These are phyloP conservation scores for Lasioglossum morio DNA, from an alignment of 2,888 invertebrate species.

Conservation along the genomic window DNA sequence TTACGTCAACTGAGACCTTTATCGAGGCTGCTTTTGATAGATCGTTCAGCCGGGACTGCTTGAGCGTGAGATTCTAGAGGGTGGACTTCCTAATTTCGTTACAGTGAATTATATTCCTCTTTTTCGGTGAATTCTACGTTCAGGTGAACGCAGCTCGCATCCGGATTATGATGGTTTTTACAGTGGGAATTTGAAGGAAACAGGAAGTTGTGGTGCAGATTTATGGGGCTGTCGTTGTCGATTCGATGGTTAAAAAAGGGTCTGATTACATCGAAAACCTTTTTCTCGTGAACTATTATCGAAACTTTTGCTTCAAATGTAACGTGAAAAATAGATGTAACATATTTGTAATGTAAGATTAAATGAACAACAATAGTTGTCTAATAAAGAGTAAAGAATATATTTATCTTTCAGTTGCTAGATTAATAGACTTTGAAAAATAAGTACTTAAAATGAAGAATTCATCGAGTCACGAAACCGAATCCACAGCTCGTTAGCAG, in stretches of 20 bases:
- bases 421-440: not conserved
- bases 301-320: no score
- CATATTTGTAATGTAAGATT: not conserved
- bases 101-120: constrained; percentile 16
- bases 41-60: constrained; percentile 24
- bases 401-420: not conserved
- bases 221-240: constrained; percentile 38
- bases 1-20: constrained; percentile 24
- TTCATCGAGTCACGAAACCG: constrained; percentile 34
- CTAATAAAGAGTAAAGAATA: not conserved
- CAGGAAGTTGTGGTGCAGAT: constrained; percentile 51
- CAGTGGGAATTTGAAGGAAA: constrained; percentile 63
- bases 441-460: not conserved
- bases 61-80: constrained; percentile 53
- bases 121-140: constrained; percentile 6
- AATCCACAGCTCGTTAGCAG: constrained; percentile 63
- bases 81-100: constrained; percentile 57
- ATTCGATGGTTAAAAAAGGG: constrained; percentile 41
- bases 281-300: constrained; percentile 2
- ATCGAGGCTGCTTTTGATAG: constrained; percentile 38
- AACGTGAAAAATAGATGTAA: not conserved
- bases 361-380: not conserved
- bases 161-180: constrained; percentile 50
- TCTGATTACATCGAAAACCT: constrained; percentile 31
- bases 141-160: constrained; percentile 24